Evolutionary conservation across 2,797 vertebrate species (phyloP).

Genomic region (Poeciliopsis turneri): DNA sequence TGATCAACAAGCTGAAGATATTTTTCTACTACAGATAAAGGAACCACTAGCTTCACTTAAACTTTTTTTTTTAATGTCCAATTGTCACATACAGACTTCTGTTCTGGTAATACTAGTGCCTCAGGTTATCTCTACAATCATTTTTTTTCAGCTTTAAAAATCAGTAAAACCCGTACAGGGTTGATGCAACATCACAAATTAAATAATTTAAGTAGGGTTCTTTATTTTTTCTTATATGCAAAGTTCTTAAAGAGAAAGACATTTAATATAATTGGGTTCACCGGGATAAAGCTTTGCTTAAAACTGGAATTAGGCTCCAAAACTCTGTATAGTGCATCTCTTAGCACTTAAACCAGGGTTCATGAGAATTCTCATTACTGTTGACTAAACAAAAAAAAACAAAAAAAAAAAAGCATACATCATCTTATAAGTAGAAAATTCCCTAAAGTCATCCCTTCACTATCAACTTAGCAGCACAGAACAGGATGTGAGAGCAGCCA

Average conservation of each 20-base stretch:
- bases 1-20: not conserved
- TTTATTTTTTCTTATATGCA: not conserved
- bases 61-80: not conserved
- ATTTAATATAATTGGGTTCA: not conserved
- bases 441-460: not conserved
- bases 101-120: not conserved
- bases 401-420: constrained; percentile 19
- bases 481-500: constrained; percentile 56
- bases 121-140: too few relatives aligned
- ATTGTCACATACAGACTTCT: not conserved
- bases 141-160: not conserved
- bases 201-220: not conserved
- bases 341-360: not conserved
- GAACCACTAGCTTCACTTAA: not conserved
- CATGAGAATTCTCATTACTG: constrained; percentile 7
- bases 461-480: constrained; percentile 25
- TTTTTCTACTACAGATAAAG: not conserved
- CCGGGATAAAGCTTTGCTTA: not conserved
- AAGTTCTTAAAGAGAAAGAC: not conserved
- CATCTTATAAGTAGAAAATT: constrained; percentile 48
- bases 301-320: not conserved
- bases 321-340: not conserved
- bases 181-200: not conserved
- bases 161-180: not conserved
- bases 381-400: not conserved